Percentiles rank a stretch among this genome's conserved stretches.
Evolutionary conservation across 2,797 vertebrate species (phyloP).

Genomic region (Scolopax bukidnonensis): DNA sequence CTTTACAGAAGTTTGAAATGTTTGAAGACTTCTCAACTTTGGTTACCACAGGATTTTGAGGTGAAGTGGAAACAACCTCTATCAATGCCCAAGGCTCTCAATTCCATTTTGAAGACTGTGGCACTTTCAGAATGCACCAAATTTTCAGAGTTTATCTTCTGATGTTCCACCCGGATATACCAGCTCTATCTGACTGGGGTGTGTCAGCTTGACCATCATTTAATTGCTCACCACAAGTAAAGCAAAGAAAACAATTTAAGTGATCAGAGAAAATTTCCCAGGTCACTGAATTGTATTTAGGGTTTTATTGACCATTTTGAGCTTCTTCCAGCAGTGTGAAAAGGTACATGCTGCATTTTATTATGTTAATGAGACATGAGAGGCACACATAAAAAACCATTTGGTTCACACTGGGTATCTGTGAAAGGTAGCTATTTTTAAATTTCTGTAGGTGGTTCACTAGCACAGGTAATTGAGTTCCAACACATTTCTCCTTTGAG

Average conservation of each 20-base stretch:
- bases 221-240: neutral
- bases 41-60: neutral
- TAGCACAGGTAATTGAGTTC: slow-evolving; percentile 71
- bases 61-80: neutral
- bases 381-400: slow-evolving; percentile 48
- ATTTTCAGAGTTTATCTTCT: neutral
- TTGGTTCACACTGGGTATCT: slow-evolving; percentile 54
- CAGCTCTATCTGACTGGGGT: neutral
- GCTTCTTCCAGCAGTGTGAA: slow-evolving; percentile 25
- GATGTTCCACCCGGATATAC: neutral
- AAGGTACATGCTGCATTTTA: slow-evolving; percentile 25
- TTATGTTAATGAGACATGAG: slow-evolving; percentile 56
- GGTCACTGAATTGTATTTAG: neutral
- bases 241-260: neutral
- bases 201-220: neutral
- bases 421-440: slow-evolving; percentile 64
- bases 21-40: neutral
- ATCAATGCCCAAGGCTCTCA: rapidly evolving
- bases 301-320: slow-evolving; percentile 24
- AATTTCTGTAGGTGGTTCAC: slow-evolving; percentile 69
- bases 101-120: neutral
- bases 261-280: neutral
- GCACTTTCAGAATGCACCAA: rapidly evolving
- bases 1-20: neutral
- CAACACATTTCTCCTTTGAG: slow-evolving; percentile 60